These are phyloP conservation scores for Pelobates cultripes DNA, from an alignment of 2,797 vertebrate genomes.

Conservation along the genomic window DNA sequence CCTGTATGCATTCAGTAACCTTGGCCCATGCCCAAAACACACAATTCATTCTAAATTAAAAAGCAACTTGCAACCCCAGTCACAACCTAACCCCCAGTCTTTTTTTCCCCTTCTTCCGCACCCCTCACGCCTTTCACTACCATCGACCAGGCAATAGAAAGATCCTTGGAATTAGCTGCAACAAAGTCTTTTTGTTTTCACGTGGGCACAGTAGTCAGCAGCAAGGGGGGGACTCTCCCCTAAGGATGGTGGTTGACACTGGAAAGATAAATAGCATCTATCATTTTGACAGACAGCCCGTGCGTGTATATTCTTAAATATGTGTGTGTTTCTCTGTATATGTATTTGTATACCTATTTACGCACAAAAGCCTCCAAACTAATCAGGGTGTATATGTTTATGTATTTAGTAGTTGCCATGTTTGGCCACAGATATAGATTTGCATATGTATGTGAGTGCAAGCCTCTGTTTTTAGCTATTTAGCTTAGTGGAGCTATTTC, in stretches of 20 bases:
- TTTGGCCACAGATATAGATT: constrained; percentile 11
- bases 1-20: constrained; percentile 19
- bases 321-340: constrained; percentile 18
- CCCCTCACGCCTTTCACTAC: too few species aligned
- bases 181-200: constrained; percentile 50
- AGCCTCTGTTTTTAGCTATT: constrained; percentile 14
- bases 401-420: constrained; percentile 5
- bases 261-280: constrained; percentile 54
- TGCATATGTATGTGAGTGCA: constrained; percentile 16
- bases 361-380: constrained; percentile 7
- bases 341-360: constrained; percentile 44
- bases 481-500: neutral
- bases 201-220: neutral
- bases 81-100: constrained; percentile 14
- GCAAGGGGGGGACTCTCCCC: constrained; percentile 3
- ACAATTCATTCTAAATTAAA: constrained; percentile 41
- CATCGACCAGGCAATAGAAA: neutral
- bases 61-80: constrained; percentile 21
- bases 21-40: constrained; percentile 42
- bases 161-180: constrained; percentile 4
- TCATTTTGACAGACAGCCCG: constrained; percentile 46
- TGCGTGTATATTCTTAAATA: constrained; percentile 20
- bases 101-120: constrained; percentile 20
- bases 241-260: constrained; percentile 40
- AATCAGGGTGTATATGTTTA: constrained; percentile 19